phyloP scores from a whole-genome alignment of 2,888 invertebrate species.

The Clostera curtula region DNA sequence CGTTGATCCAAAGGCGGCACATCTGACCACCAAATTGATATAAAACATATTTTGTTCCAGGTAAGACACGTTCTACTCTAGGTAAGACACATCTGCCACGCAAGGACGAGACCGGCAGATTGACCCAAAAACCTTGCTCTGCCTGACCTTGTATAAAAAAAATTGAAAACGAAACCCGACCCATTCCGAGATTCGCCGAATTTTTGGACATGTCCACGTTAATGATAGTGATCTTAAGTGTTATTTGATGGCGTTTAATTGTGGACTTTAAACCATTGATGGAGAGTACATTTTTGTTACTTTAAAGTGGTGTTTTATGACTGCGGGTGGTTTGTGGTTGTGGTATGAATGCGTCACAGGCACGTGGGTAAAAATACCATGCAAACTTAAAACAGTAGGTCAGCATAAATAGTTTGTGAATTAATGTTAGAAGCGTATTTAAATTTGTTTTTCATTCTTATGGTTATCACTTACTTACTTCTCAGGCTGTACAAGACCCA shows the following conservation, averaged over 20 bases:
- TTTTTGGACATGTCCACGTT: conserved; percentile 5
- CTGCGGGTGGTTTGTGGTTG: conserved; percentile 12
- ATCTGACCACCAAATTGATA: no score
- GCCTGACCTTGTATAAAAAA: conserved; percentile 21
- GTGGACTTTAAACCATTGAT: accelerated
- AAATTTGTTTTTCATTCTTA: no score
- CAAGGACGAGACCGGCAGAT: conserved; percentile 13
- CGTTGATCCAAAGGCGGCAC: no score
- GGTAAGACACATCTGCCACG: conserved; percentile 27
- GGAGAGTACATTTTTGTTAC: conserved; percentile 6
- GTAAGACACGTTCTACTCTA: conserved; percentile 32
- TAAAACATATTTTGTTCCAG: conserved; percentile 27
- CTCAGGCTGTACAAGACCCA: no score
- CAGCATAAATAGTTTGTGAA: background rate
- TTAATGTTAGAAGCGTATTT: no score
- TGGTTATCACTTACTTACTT: no score
- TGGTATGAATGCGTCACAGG: conserved; percentile 29
- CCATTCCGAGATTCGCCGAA: conserved; percentile 14
- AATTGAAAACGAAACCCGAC: conserved; percentile 11
- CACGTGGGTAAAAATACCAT: conserved; percentile 33
- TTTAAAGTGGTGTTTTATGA: conserved; percentile 1
- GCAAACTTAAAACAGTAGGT: conserved; percentile 10
- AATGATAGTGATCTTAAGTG: conserved; percentile 2
- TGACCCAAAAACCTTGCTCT: conserved; percentile 23
- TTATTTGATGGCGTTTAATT: background rate